These are phyloP conservation scores for Liparis tanakae DNA, from an alignment of 2,797 vertebrate species.

Conservation along the genomic window DNA sequence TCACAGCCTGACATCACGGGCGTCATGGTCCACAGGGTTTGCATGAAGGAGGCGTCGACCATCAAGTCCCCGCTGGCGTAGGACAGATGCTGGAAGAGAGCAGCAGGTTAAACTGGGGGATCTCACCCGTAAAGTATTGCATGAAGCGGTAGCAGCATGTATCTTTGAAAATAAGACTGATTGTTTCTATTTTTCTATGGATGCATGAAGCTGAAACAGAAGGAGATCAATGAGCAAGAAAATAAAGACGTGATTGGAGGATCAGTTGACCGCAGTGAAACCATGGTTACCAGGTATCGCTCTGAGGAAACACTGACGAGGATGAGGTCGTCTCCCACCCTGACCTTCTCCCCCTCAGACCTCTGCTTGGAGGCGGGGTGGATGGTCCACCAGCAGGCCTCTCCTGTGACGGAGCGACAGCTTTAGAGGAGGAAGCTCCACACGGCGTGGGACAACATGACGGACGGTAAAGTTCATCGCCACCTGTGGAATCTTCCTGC, in stretches of 20 bases:
- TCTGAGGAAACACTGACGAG: slow-evolving; percentile 96
- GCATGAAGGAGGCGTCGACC: slow-evolving; percentile 97
- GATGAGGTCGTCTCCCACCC: slow-evolving; percentile 95
- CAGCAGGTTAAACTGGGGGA: slow-evolving; percentile 8
- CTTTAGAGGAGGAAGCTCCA: neutral
- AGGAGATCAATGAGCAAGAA: too few species aligned
- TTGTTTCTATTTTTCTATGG: too few species aligned
- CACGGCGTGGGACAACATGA: neutral
- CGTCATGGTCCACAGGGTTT: slow-evolving; percentile 97
- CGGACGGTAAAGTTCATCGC: neutral
- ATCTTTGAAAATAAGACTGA: too few species aligned
- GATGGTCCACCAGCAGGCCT: slow-evolving; percentile 97
- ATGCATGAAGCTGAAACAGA: too few species aligned
- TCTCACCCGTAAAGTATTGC: neutral
- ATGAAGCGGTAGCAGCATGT: too few species aligned
- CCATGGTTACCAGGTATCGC: slow-evolving; percentile 88
- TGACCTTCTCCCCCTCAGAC: slow-evolving; percentile 95
- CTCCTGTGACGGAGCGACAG: slow-evolving; percentile 76
- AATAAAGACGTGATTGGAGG: too few species aligned
- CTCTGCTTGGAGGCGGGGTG: slow-evolving; percentile 96
- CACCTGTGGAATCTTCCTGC: slow-evolving; percentile 93
- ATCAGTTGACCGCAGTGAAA: neutral
- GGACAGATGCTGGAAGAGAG: slow-evolving; percentile 88
- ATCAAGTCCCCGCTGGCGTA: slow-evolving; percentile 94
- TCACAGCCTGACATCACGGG: slow-evolving; percentile 94